Percentiles rank a stretch among this genome's conserved stretches.
phyloP scores from a whole-genome alignment of 2,888 invertebrate genomes.

The Helleia helle region DNA sequence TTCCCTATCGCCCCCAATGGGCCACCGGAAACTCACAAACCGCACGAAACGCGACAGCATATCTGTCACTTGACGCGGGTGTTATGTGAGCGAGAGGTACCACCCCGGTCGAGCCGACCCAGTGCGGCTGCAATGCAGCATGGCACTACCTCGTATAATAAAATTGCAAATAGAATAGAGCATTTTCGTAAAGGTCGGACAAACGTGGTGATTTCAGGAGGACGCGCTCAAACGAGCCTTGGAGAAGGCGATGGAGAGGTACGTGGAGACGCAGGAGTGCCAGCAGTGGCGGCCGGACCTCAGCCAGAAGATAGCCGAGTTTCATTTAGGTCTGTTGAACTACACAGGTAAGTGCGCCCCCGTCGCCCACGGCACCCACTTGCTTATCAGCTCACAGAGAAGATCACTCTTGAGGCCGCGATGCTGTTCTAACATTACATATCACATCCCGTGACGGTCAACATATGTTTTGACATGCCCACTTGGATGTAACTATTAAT shows the following conservation, averaged over 20 bases:
- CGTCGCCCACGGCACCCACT: not conserved
- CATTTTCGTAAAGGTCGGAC: too few species aligned
- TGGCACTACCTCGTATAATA: not conserved
- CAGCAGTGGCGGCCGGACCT: conserved; percentile 36
- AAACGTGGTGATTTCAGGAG: conserved; percentile 29
- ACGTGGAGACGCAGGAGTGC: conserved; percentile 28
- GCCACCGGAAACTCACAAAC: too few species aligned
- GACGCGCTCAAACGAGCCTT: conserved; percentile 47
- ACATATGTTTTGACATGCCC: too few species aligned
- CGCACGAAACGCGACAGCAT: too few species aligned
- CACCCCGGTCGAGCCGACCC: too few species aligned
- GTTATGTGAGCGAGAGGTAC: too few species aligned
- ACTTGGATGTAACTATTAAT: too few species aligned
- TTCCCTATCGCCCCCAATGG: too few species aligned
- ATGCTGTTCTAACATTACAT: too few species aligned
- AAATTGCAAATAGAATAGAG: not conserved
- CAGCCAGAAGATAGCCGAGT: conserved; percentile 40
- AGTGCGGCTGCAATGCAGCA: not conserved
- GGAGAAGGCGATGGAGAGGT: conserved; percentile 45
- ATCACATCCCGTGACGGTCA: too few species aligned
- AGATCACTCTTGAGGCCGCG: not conserved
- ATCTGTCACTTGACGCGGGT: too few species aligned
- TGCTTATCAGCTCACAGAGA: not conserved
- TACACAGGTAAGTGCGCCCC: conserved; percentile 29
- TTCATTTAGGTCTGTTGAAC: conserved; percentile 39